These are phyloP conservation scores for Corydoras maculifer DNA, from an alignment of 2,113 vertebrate genomes.

Conservation along the genomic window DNA sequence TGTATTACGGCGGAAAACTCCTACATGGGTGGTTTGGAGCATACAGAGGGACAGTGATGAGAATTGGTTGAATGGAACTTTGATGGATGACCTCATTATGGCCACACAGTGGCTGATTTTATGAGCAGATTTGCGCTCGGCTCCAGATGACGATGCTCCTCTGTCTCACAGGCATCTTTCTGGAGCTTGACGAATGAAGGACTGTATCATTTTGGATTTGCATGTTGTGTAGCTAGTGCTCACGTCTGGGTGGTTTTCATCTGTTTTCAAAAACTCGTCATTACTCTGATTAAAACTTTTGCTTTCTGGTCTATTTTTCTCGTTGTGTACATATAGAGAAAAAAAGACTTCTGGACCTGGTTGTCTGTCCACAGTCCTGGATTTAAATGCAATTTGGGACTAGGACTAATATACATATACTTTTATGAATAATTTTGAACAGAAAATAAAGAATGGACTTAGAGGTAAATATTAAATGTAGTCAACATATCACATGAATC, in stretches of 20 bases:
- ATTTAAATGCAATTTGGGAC: too few relatives aligned
- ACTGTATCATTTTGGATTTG: conserved; percentile 21
- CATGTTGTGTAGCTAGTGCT: conserved; percentile 7
- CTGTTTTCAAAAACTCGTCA: neutral
- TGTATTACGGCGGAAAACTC: too few relatives aligned
- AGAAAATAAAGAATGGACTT: too few relatives aligned
- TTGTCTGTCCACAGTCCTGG: too few relatives aligned
- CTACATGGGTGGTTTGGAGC: conserved; percentile 3
- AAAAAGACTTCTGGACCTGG: too few relatives aligned
- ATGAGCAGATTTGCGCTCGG: conserved; percentile 21
- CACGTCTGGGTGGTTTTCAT: neutral
- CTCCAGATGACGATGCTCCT: conserved; percentile 11
- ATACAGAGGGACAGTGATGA: conserved; percentile 25
- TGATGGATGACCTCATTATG: conserved; percentile 44
- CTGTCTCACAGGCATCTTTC: conserved; percentile 10
- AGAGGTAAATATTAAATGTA: too few relatives aligned
- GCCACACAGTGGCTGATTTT: conserved; percentile 35
- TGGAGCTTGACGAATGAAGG: conserved; percentile 20
- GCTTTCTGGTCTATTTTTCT: neutral
- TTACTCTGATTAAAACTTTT: too few relatives aligned
- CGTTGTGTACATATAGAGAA: neutral
- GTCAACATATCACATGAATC: too few relatives aligned
- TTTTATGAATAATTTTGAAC: too few relatives aligned
- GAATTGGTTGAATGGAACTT: conserved; percentile 33
- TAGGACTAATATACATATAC: too few relatives aligned